Conservation (phyloP, 2,888 invertebrate genomes). For the Pammene aurita region DNA sequence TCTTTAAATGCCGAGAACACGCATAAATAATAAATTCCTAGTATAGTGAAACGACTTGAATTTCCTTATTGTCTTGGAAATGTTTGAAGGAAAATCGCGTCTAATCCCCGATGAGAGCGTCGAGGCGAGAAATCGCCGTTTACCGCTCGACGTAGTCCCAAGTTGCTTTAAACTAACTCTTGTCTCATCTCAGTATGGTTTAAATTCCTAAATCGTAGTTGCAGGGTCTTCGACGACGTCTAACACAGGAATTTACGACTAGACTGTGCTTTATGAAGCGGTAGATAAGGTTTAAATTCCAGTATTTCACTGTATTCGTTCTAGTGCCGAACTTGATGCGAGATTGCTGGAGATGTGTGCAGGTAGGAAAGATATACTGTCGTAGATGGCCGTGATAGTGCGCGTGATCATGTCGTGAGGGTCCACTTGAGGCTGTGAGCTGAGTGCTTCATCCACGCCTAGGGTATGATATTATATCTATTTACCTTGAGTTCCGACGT, state of each 20-base stretch:
- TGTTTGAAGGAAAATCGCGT: conserved; percentile 14
- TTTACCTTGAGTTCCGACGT: too few relatives aligned
- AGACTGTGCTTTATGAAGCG: not conserved
- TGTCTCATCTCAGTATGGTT: not conserved
- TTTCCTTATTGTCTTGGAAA: conserved; percentile 2
- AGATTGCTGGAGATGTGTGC: conserved; percentile 11
- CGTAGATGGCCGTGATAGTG: conserved; percentile 27
- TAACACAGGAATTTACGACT: not conserved
- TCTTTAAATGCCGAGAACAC: too few relatives aligned
- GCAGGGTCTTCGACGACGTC: not conserved
- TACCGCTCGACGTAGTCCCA: conserved; percentile 3
- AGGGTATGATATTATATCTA: not conserved
- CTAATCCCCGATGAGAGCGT: conserved; percentile 18
- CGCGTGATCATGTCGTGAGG: conserved; percentile 11
- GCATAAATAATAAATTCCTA: too few relatives aligned
- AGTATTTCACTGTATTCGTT: not conserved
- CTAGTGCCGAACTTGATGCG: conserved; percentile 21
- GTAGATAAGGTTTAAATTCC: not conserved
- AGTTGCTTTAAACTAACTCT: not conserved
- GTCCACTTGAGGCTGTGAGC: not conserved
- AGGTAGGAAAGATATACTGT: conserved; percentile 21
- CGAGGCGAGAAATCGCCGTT: conserved; percentile 17
- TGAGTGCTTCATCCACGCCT: not conserved
- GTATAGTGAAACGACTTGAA: too few relatives aligned
- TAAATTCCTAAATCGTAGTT: not conserved